phyloP scores from a whole-genome alignment of 2,113 vertebrate species.

The Rhinichthys klamathensis region DNA sequence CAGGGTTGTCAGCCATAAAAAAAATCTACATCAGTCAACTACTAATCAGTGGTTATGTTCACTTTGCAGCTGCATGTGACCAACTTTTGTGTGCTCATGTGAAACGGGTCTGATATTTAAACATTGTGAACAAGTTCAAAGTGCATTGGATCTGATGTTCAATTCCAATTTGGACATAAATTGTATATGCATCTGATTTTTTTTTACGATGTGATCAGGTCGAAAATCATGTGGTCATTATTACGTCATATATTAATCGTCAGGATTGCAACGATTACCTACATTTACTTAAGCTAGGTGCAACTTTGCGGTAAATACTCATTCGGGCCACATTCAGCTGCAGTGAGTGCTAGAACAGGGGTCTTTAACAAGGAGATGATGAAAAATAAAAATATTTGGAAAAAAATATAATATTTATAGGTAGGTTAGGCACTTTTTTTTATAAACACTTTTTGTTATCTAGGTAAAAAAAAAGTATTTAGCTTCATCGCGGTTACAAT shows the following conservation, averaged over 20 bases:
- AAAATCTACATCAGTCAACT: too few relatives aligned
- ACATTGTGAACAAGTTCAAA: too few relatives aligned
- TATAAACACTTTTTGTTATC: not conserved
- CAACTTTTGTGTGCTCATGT: too few relatives aligned
- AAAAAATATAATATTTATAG: too few relatives aligned
- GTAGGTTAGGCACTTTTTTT: too few relatives aligned
- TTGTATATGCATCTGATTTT: not conserved
- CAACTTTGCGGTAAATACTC: not conserved
- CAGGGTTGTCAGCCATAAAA: too few relatives aligned
- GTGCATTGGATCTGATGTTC: not conserved
- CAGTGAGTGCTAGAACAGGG: not conserved
- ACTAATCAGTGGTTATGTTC: too few relatives aligned
- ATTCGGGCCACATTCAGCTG: not conserved
- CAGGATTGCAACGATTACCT: not conserved
- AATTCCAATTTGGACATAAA: not conserved
- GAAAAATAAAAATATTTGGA: too few relatives aligned
- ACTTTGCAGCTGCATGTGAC: too few relatives aligned
- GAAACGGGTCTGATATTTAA: too few relatives aligned
- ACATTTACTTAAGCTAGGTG: constrained; percentile 1
- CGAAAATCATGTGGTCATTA: too few relatives aligned
- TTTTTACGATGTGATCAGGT: not conserved
- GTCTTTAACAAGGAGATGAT: too few relatives aligned
- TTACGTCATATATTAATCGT: not conserved
- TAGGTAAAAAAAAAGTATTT: not conserved
- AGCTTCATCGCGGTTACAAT: not conserved